Conservation (phyloP, 2,113 vertebrate species). For the Mionectes macconnelli region DNA sequence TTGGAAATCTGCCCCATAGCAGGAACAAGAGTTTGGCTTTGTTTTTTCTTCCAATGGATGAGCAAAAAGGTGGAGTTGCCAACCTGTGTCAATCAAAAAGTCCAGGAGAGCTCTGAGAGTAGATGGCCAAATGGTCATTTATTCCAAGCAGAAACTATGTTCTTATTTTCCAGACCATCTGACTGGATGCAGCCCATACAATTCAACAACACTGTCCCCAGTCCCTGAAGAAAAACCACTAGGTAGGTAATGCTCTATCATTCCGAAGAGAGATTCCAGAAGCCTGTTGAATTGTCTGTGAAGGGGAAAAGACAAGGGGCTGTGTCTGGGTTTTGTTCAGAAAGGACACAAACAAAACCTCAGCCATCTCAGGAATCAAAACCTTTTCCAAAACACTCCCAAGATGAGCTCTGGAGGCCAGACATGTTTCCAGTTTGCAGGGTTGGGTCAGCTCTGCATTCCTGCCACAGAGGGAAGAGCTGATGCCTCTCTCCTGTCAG, state of each 20-base stretch:
- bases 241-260: background rate
- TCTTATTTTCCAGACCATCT: background rate
- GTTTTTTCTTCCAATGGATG: background rate
- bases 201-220: background rate
- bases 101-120: background rate
- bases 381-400: background rate
- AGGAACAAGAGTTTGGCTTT: background rate
- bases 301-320: fast-evolving
- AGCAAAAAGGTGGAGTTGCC: background rate
- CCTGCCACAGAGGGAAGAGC: background rate
- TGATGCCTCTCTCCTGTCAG: background rate
- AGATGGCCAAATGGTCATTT: no score
- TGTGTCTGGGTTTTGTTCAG: background rate
- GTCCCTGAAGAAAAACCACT: background rate
- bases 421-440: background rate
- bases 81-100: no score
- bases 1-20: background rate
- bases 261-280: background rate
- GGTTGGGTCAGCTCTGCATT: background rate
- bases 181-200: background rate
- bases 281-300: background rate
- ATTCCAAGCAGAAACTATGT: background rate
- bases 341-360: background rate
- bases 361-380: background rate
- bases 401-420: background rate